Conservation (phyloP, 92 coral and sea anemone genomes). For the Desmophyllum pertusum region DNA sequence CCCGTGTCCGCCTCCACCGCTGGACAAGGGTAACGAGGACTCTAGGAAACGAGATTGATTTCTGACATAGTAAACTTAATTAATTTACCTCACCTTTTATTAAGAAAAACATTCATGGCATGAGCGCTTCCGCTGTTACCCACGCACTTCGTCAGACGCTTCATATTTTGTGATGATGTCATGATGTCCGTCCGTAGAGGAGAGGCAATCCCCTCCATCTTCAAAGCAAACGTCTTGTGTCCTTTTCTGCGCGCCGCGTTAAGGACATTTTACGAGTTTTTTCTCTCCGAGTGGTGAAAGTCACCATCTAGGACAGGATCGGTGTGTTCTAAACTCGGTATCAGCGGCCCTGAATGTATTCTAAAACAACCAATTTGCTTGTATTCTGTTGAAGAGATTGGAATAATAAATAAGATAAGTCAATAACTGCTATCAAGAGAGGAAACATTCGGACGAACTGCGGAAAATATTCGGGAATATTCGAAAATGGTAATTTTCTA, state of each 20-base stretch:
- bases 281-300: background rate
- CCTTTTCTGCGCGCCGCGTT: slow-evolving; percentile 34
- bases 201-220: slow-evolving; percentile 17
- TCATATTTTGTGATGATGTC: background rate
- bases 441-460: too few species aligned
- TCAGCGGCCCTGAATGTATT: slow-evolving; percentile 4
- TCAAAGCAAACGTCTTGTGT: slow-evolving; percentile 7
- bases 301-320: slow-evolving; percentile 8
- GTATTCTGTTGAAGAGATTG: slow-evolving; percentile 25
- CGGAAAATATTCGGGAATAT: too few species aligned
- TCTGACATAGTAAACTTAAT: too few species aligned
- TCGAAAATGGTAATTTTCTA: too few species aligned
- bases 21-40: too few species aligned
- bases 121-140: background rate
- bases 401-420: too few species aligned
- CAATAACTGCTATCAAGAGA: too few species aligned
- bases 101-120: slow-evolving; percentile 9
- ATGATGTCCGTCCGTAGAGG: background rate
- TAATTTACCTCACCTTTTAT: background rate
- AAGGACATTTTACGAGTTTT: background rate
- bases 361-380: slow-evolving; percentile 25
- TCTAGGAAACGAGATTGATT: too few species aligned
- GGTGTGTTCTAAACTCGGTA: slow-evolving; percentile 12
- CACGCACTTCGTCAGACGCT: background rate
- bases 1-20: too few species aligned